phyloP scores from a whole-genome alignment of 2,888 invertebrate species.

The Xanthia icteritia region DNA sequence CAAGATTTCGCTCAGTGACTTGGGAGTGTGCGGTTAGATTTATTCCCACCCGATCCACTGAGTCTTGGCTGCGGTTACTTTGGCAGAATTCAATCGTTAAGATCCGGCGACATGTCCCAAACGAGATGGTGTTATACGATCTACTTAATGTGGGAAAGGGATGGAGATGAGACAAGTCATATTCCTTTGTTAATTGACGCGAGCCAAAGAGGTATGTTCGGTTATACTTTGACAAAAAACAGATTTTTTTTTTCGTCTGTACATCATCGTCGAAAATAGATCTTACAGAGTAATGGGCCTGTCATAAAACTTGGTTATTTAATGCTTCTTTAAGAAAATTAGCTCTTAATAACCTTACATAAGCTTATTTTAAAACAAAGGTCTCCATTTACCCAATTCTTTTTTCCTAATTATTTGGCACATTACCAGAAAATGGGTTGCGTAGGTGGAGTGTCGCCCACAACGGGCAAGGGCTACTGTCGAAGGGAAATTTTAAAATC shows the following conservation, averaged over 20 bases:
- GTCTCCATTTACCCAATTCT: not conserved
- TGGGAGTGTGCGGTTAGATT: slow-evolving; percentile 70
- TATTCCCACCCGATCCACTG: slow-evolving; percentile 71
- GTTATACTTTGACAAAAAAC: slow-evolving; percentile 71
- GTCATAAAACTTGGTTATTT: not conserved
- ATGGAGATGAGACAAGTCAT: slow-evolving; percentile 55
- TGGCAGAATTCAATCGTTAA: slow-evolving; percentile 77
- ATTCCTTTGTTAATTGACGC: slow-evolving; percentile 76
- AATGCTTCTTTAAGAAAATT: too few relatives aligned
- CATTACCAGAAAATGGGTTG: slow-evolving; percentile 14
- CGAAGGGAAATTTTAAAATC: slow-evolving; percentile 11
- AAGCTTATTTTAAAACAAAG: not conserved
- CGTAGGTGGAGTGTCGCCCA: slow-evolving; percentile 17
- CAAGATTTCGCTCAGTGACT: slow-evolving; percentile 67
- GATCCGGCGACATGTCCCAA: slow-evolving; percentile 71
- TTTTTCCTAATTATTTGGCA: slow-evolving; percentile 21
- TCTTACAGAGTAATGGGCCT: not conserved
- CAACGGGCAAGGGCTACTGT: not conserved
- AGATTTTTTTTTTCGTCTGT: slow-evolving; percentile 60
- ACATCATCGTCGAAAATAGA: too few relatives aligned
- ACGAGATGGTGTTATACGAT: slow-evolving; percentile 67
- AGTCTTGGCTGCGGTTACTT: slow-evolving; percentile 74
- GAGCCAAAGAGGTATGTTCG: slow-evolving; percentile 71
- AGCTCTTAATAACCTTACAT: not conserved
- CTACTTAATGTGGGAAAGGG: slow-evolving; percentile 62